Evolutionary conservation across 2,888 invertebrate genomes (phyloP).

Genomic region (Crematogaster levior): DNA sequence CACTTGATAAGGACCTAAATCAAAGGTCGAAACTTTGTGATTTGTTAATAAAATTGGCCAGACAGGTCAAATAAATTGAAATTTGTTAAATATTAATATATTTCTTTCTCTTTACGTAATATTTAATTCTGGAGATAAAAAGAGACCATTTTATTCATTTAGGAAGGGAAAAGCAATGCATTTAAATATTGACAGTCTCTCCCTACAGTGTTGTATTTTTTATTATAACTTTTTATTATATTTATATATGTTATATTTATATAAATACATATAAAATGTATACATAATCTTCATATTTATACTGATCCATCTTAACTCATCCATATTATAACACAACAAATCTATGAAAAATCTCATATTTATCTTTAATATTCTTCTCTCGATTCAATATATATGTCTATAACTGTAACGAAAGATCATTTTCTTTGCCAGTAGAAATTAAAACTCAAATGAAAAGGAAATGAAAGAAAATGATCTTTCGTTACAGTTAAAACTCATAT

Average conservation of each 20-base stretch:
- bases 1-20: too few relatives aligned
- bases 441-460: too few relatives aligned
- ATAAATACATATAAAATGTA: neutral
- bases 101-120: neutral
- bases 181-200: neutral
- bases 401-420: too few relatives aligned
- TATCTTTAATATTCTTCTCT: neutral
- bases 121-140: neutral
- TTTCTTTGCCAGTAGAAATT: too few relatives aligned
- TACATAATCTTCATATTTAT: neutral
- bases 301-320: neutral
- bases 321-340: neutral
- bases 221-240: too few relatives aligned
- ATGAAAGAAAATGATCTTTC: too few relatives aligned
- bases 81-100: too few relatives aligned
- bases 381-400: neutral
- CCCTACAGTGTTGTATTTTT: neutral
- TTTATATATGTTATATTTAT: neutral
- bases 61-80: too few relatives aligned
- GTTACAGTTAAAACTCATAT: too few relatives aligned
- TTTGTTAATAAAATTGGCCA: too few relatives aligned
- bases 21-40: too few relatives aligned
- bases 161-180: neutral
- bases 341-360: neutral
- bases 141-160: neutral